Base-by-base conservation (phyloP, 2,888 invertebrate species). In the Strigamia crassipes region DNA sequence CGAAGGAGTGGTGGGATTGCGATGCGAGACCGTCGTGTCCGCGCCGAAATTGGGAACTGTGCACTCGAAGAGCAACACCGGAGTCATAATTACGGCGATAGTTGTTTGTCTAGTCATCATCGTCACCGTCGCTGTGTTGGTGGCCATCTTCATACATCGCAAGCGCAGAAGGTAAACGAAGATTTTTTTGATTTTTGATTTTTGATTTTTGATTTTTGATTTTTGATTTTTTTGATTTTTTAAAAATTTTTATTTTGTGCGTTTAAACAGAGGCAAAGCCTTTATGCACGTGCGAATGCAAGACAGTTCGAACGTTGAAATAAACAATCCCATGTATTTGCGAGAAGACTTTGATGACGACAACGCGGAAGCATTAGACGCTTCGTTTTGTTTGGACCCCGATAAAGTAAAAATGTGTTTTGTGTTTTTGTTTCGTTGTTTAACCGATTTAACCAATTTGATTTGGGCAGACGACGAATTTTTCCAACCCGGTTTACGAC, bases 401-500 rank as follows among this genome's bases (percentile, higher is more conserved):
- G 92, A 92, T 86, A 92, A 91, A 89, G 92, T 92, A 61, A 51
- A 46, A 51, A n/a, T 42, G 31, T n/a, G n/a, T n/a, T 27, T 27
- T 3, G 27, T 27, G 1, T 27, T 27, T 27, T 27, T 27, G 9
- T 15, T 4, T 80, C 4, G n/a, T 80, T 56, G 56, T 21, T 27
- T 61, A 46, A 4, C 51, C n/a, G 8, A 78, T 18, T 41, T 0
- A 46, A 41, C 6, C 5, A 21, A 42, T 27, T 79, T 88, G 88
- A 78, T 82, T 82, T 85, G 83, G 86, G 13, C 85, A 90, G 90
- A 91, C 91, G 84, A 92, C 92, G 38, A 94, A 94, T 88, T 95
- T 94, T 89, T 93, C 93, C 23, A 95, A 95, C 89, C 95, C 95
- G 0, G 93, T 95, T 78, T 95, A 95, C 89, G 95, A 95, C 86